phyloP scores from a whole-genome alignment of 2,888 invertebrate species.

The Lymantria monacha region DNA sequence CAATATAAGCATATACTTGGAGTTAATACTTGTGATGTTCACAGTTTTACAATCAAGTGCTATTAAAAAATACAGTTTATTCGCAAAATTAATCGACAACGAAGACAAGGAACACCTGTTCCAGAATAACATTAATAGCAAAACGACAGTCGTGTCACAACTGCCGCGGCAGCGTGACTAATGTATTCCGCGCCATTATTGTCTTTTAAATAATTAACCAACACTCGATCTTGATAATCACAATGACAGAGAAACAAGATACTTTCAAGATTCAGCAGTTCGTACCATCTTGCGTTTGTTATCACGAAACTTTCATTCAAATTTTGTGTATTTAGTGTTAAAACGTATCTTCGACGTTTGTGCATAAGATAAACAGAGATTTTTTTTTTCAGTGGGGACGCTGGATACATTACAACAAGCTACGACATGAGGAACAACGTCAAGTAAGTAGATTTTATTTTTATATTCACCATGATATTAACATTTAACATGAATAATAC shows the following conservation, averaged over 20 bases:
- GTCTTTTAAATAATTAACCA: conserved; percentile 55
- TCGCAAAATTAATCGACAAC: conserved; percentile 18
- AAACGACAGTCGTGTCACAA: conserved; percentile 33
- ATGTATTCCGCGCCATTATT: conserved; percentile 47
- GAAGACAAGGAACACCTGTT: conserved; percentile 37
- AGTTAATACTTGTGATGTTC: not conserved
- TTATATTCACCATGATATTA: not conserved
- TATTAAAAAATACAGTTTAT: not conserved
- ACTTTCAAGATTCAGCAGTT: conserved; percentile 40
- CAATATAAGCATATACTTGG: not conserved
- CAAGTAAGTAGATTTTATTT: conserved; percentile 55
- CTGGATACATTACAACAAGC: conserved; percentile 66
- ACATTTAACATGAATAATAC: too few species aligned
- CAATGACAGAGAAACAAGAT: conserved; percentile 48
- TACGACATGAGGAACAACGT: conserved; percentile 73
- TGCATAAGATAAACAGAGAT: conserved; percentile 2
- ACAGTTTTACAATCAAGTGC: not conserved
- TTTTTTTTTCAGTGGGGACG: conserved; percentile 63
- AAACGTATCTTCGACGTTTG: not conserved
- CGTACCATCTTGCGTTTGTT: conserved; percentile 12
- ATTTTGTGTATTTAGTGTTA: conserved; percentile 1
- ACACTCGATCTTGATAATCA: conserved; percentile 53
- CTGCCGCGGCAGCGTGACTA: conserved; percentile 40
- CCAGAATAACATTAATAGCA: conserved; percentile 32
- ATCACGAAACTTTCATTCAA: not conserved